phyloP scores from a whole-genome alignment of 2,888 invertebrate genomes.

The Polymixis flavicincta region DNA sequence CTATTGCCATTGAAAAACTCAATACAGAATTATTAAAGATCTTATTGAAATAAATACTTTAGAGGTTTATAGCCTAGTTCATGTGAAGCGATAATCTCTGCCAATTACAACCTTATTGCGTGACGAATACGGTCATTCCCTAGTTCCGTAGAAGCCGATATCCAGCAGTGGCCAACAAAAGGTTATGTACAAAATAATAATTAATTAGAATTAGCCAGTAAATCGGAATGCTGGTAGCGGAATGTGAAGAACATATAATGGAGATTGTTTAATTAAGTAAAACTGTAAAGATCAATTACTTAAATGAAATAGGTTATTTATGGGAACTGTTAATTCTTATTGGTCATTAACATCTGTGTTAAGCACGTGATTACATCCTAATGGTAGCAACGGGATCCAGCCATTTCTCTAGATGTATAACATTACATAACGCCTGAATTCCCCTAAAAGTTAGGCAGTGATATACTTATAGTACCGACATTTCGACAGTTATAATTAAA shows the following conservation, averaged over 20 bases:
- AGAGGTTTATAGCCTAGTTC: neutral
- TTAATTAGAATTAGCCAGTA: conserved; percentile 1
- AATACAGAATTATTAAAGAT: too few species aligned
- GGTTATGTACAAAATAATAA: neutral
- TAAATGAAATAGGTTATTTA: conserved; percentile 45
- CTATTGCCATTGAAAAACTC: too few species aligned
- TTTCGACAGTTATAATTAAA: neutral
- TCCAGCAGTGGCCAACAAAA: neutral
- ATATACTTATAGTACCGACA: neutral
- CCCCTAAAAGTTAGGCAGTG: neutral
- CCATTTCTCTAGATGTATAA: too few species aligned
- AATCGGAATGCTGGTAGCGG: conserved; percentile 19
- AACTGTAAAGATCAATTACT: conserved; percentile 43
- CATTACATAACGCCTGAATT: too few species aligned
- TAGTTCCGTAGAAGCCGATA: neutral
- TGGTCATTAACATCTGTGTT: conserved; percentile 18
- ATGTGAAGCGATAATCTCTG: neutral
- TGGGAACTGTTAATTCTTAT: conserved; percentile 32
- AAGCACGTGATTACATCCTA: conserved; percentile 15
- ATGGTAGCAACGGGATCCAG: conserved; percentile 17
- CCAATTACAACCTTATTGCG: neutral
- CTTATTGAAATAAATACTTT: neutral
- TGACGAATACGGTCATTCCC: neutral
- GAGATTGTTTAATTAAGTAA: conserved; percentile 6
- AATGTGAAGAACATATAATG: conserved; percentile 26